A percentile compares a stretch with the other conserved stretches of the same genome.
phyloP scores from a whole-genome alignment of 2,797 vertebrate genomes.

The Sebastes vulpes region DNA sequence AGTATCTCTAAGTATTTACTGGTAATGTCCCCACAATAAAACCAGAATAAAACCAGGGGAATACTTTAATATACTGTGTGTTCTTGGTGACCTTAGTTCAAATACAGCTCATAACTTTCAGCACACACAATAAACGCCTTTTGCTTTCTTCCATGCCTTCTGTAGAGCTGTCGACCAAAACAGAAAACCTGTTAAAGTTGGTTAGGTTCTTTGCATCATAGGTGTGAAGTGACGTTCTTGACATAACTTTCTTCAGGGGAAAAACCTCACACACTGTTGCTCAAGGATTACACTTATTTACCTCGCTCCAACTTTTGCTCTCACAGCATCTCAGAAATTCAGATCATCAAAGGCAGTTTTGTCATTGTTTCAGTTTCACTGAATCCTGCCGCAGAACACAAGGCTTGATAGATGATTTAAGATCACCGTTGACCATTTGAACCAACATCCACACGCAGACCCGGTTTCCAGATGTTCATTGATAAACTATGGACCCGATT shows the following conservation, averaged over 20 bases:
- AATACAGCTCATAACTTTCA: constrained; percentile 11
- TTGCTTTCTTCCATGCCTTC: background rate
- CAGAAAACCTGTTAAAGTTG: constrained; percentile 10
- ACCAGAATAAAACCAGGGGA: constrained; percentile 21
- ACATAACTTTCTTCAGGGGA: background rate
- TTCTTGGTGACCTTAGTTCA: constrained; percentile 6
- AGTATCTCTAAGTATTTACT: constrained; percentile 21
- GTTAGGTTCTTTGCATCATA: constrained; percentile 1
- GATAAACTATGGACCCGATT: constrained; percentile 76
- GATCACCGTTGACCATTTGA: constrained; percentile 66
- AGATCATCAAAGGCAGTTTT: constrained; percentile 21
- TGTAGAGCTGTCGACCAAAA: background rate
- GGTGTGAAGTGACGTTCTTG: background rate
- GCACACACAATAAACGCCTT: background rate
- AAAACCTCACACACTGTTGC: background rate
- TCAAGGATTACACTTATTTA: constrained; percentile 9
- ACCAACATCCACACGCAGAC: constrained; percentile 55
- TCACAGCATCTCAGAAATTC: constrained; percentile 18
- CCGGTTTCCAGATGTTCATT: constrained; percentile 76
- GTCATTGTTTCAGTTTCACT: constrained; percentile 17
- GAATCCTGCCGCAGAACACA: constrained; percentile 12
- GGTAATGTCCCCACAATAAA: constrained; percentile 22
- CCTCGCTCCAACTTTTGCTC: constrained; percentile 14
- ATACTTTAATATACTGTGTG: background rate
- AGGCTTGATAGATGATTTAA: constrained; percentile 38